phyloP scores from a whole-genome alignment of 2,888 invertebrate genomes.

The Pristionchus entomophagus region DNA sequence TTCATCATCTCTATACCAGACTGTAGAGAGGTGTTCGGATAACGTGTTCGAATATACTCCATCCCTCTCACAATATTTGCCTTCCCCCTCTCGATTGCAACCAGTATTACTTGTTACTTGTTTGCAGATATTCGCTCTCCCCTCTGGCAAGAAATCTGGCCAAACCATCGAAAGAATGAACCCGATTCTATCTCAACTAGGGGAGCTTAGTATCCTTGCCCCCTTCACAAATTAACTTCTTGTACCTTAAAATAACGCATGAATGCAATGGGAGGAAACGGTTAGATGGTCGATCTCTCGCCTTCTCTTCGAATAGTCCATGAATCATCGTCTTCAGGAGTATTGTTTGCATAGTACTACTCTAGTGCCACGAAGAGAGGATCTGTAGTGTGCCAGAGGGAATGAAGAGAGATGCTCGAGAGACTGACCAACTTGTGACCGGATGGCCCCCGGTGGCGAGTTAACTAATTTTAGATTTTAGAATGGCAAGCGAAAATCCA shows the following conservation, averaged over 20 bases:
- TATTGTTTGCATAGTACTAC: slow-evolving; percentile 16
- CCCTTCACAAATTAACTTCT: too few species aligned
- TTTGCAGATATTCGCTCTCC: slow-evolving; percentile 26
- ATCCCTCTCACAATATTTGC: slow-evolving; percentile 6
- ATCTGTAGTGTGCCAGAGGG: background rate
- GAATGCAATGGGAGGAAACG: background rate
- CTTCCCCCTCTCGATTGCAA: slow-evolving; percentile 6
- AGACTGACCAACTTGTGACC: background rate
- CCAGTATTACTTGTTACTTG: slow-evolving; percentile 30
- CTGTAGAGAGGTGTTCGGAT: slow-evolving; percentile 7
- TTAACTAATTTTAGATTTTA: too few species aligned
- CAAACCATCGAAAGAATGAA: slow-evolving; percentile 3
- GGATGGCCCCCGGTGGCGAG: too few species aligned
- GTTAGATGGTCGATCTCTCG: background rate
- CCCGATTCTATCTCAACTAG: too few species aligned
- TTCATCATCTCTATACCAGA: too few species aligned
- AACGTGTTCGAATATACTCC: background rate
- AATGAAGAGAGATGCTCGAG: background rate
- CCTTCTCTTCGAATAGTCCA: background rate
- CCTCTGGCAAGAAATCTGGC: slow-evolving; percentile 22
- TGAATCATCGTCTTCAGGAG: background rate
- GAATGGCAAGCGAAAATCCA: too few species aligned
- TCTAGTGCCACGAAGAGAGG: background rate
- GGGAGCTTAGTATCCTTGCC: too few species aligned
- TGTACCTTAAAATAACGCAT: too few species aligned